Conservation (phyloP, 2,888 invertebrate species). For the Drosophila pseudotalamancana region DNA sequence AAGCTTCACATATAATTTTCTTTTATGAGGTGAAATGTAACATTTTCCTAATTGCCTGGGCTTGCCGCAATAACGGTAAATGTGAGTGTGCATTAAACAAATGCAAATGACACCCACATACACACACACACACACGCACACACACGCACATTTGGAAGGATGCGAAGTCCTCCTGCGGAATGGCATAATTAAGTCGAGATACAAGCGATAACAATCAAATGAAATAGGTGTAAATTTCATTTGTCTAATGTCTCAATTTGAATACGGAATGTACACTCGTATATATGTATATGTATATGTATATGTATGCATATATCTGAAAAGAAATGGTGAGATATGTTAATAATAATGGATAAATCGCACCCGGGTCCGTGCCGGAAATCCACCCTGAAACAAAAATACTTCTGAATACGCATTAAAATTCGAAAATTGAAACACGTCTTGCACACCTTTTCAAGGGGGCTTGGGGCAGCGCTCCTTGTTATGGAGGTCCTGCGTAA, state of each 20-base stretch:
- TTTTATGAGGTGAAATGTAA: slow-evolving; percentile 32
- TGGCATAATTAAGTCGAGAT: slow-evolving; percentile 54
- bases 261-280: too few relatives aligned
- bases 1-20: slow-evolving; percentile 20
- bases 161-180: neutral
- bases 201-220: slow-evolving; percentile 80
- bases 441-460: slow-evolving; percentile 44
- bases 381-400: slow-evolving; percentile 37
- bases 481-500: neutral
- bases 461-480: neutral
- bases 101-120: slow-evolving; percentile 55
- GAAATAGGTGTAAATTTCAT: slow-evolving; percentile 83
- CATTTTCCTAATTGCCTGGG: slow-evolving; percentile 38
- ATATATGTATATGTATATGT: neutral
- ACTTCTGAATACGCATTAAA: slow-evolving; percentile 28
- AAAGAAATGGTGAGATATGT: slow-evolving; percentile 32
- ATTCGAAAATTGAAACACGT: slow-evolving; percentile 68
- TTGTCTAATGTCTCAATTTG: slow-evolving; percentile 83
- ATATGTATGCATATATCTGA: neutral
- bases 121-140: neutral
- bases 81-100: slow-evolving; percentile 60
- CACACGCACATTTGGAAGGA: neutral
- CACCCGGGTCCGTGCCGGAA: slow-evolving; percentile 38
- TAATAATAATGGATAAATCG: slow-evolving; percentile 59
- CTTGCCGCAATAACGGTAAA: slow-evolving; percentile 56